Percentiles rank a stretch among this genome's conserved stretches.
Evolutionary conservation across 1,140 invertebrate species (phyloP).

Genomic region (Zelostemma sp.): DNA sequence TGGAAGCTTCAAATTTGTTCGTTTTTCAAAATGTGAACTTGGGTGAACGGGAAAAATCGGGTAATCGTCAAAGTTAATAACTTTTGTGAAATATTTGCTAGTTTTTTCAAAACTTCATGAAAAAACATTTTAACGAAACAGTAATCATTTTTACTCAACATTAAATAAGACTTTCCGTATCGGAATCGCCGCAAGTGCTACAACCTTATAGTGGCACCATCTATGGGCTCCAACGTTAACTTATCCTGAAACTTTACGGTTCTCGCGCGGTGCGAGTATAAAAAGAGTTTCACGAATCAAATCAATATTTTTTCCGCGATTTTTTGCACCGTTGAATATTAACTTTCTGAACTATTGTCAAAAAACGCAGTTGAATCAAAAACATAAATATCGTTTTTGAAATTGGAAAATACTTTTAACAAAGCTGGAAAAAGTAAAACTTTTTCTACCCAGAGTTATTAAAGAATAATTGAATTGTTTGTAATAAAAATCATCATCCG

Average conservation of each 20-base stretch:
- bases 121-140: neutral
- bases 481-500: no score
- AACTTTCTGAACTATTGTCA: no score
- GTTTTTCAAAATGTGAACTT: no score
- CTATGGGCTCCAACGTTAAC: constrained; percentile 27
- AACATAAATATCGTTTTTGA: no score
- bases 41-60: no score
- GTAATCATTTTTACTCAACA: neutral
- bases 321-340: neutral
- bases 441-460: no score
- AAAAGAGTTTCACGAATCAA: constrained; percentile 7
- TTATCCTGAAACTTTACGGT: constrained; percentile 19
- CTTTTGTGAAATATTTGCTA: neutral
- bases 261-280: constrained; percentile 23
- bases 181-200: constrained; percentile 3
- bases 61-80: neutral
- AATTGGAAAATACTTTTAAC: no score
- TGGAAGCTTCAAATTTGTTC: no score
- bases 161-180: neutral
- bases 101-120: no score
- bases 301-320: constrained; percentile 26
- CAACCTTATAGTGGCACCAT: constrained; percentile 33
- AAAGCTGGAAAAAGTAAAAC: no score
- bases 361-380: no score
- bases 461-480: no score